Conservation (phyloP, 1,140 invertebrate species). For the Metaphire vulgaris region DNA sequence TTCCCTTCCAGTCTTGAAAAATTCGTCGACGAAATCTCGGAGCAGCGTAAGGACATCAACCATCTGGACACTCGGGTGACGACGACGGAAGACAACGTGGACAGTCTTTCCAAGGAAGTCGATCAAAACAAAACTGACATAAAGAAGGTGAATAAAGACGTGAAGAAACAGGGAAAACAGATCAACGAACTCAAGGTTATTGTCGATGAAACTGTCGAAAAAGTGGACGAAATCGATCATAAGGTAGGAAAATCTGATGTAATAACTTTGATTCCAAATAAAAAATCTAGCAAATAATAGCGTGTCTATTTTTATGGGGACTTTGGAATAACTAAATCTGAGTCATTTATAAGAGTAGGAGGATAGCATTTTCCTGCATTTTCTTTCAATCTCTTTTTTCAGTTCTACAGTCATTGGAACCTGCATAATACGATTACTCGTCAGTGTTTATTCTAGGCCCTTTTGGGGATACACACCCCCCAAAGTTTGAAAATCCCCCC, state of each 20-base stretch:
- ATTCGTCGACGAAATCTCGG: slow-evolving; percentile 29
- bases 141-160: slow-evolving; percentile 3
- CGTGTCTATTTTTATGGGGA: not conserved
- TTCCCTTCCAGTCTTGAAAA: slow-evolving; percentile 35
- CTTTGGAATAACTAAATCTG: not conserved
- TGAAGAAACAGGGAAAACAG: slow-evolving; percentile 35
- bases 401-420: not conserved
- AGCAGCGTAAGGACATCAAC: slow-evolving; percentile 31
- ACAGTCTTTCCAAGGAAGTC: slow-evolving; percentile 3
- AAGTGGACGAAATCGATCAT: slow-evolving; percentile 42
- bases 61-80: slow-evolving; percentile 32
- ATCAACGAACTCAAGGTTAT: slow-evolving; percentile 34
- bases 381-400: not conserved
- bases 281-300: not conserved
- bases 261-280: not conserved
- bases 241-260: slow-evolving; percentile 33
- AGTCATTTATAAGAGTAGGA: slow-evolving; percentile 1
- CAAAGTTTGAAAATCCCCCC: no score
- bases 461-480: no score
- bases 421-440: no score
- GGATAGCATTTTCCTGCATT: not conserved
- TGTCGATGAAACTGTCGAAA: slow-evolving; percentile 33
- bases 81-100: slow-evolving; percentile 32
- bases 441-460: no score
- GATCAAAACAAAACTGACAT: slow-evolving; percentile 2